Conservation (phyloP, 2,797 vertebrate genomes). For the Pangasius djambal region DNA sequence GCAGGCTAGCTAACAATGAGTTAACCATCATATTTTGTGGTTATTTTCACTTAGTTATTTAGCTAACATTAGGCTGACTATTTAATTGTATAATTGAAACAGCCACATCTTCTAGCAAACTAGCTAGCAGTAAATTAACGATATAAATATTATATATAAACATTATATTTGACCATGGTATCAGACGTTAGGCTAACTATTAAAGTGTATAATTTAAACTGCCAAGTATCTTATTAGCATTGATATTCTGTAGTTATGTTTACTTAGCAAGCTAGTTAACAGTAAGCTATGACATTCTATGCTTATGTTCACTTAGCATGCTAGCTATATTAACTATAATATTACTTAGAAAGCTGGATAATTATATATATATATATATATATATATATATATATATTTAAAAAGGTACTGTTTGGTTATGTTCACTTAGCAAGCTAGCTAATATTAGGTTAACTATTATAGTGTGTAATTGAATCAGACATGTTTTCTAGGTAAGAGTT, state of each 20-base stretch:
- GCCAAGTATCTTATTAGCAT: not conserved
- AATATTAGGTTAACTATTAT: not conserved
- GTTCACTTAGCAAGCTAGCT: too few species aligned
- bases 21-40: not conserved
- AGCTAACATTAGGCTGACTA: not conserved
- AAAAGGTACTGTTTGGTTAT: too few species aligned
- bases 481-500: not conserved
- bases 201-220: not conserved
- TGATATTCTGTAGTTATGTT: not conserved
- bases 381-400: too few species aligned
- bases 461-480: not conserved
- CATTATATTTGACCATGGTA: too few species aligned
- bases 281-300: not conserved
- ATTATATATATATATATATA: too few species aligned
- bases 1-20: not conserved
- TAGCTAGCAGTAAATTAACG: not conserved
- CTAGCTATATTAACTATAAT: not conserved
- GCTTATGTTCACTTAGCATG: not conserved
- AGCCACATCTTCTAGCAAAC: not conserved
- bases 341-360: not conserved
- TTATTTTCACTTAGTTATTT: not conserved
- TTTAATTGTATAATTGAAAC: not conserved
- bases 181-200: not conserved
- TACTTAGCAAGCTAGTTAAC: not conserved
- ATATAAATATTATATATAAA: too few species aligned